Evolutionary conservation across 2,888 invertebrate genomes (phyloP).

Genomic region (Pseudococcus jackbeardsleyi): DNA sequence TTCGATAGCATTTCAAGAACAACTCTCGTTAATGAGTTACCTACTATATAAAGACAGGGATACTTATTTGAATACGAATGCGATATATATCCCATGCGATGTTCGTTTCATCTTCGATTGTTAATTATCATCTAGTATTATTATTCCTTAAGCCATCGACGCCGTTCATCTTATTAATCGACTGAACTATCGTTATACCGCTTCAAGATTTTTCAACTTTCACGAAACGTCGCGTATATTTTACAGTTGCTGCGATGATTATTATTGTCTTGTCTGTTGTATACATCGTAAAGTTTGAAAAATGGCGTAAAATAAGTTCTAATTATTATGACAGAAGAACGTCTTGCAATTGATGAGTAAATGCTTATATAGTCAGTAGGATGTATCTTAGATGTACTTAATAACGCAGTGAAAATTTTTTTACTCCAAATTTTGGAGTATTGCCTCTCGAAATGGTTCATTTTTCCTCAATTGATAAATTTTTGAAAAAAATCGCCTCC

Average conservation of each 20-base stretch:
- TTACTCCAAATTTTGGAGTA: too few relatives aligned
- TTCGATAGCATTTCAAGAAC: neutral
- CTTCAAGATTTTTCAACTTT: neutral
- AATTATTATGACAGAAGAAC: too few relatives aligned
- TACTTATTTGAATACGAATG: neutral
- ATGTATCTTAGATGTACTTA: too few relatives aligned
- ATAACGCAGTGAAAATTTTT: too few relatives aligned
- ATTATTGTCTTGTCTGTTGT: neutral
- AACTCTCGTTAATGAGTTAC: neutral
- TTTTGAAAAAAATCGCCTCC: too few relatives aligned
- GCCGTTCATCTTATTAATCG: neutral
- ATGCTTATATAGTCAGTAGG: too few relatives aligned
- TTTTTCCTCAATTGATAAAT: too few relatives aligned
- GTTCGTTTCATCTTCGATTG: neutral
- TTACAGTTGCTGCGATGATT: neutral
- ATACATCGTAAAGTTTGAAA: neutral
- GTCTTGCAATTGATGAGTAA: too few relatives aligned
- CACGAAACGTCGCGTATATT: neutral
- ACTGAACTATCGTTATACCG: neutral
- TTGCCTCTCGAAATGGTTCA: too few relatives aligned
- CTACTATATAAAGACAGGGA: neutral
- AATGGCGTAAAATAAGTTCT: too few relatives aligned
- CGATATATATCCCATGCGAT: neutral
- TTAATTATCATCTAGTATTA: conserved; percentile 5
- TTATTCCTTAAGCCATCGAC: neutral